phyloP scores from a whole-genome alignment of 2,797 vertebrate species.

The Smutsia temminckii region DNA sequence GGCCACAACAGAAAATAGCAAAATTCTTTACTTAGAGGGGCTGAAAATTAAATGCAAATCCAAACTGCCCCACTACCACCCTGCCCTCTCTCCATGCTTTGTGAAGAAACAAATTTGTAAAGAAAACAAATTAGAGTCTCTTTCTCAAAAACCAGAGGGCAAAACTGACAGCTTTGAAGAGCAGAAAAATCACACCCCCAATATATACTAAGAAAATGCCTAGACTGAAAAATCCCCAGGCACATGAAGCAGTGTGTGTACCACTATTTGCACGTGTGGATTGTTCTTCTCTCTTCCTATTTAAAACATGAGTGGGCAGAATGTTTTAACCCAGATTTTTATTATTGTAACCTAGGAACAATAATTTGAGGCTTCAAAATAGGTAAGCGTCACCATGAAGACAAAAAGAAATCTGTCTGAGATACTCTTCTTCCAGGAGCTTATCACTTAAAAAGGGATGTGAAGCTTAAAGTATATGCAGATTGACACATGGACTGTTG shows the following conservation, averaged over 20 bases:
- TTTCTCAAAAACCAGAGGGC: slow-evolving; percentile 38
- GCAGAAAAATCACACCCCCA: neutral
- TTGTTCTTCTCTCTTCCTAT: slow-evolving; percentile 44
- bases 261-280: neutral
- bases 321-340: slow-evolving; percentile 57
- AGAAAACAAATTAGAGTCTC: neutral
- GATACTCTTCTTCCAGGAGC: slow-evolving; percentile 8
- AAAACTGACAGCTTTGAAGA: neutral
- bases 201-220: neutral
- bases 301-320: slow-evolving; percentile 63
- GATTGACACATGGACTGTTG: neutral
- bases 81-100: neutral
- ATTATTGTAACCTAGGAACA: slow-evolving; percentile 71
- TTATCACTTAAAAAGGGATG: slow-evolving; percentile 30
- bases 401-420: slow-evolving; percentile 61
- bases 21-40: neutral
- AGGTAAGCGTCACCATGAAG: slow-evolving; percentile 73
- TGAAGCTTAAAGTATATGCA: neutral
- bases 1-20: neutral
- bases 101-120: neutral
- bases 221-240: neutral
- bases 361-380: slow-evolving; percentile 67
- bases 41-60: neutral
- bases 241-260: no score
- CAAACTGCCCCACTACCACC: neutral